Conservation (phyloP, 2,797 vertebrate genomes). For the Mus spretus region DNA sequence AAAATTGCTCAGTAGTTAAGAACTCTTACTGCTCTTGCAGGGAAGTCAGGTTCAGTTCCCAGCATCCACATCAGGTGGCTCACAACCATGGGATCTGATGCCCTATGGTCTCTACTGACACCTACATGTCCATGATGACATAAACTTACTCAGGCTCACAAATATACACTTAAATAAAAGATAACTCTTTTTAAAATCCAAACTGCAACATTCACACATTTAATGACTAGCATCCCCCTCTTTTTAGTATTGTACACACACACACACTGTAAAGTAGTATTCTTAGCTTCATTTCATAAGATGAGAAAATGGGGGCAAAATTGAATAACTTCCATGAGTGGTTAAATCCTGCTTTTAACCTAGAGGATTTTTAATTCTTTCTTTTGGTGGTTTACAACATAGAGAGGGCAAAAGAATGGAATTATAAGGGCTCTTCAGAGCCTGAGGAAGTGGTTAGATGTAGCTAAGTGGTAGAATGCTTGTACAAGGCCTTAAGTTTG, state of each 20-base stretch:
- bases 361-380: background rate
- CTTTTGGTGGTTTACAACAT: background rate
- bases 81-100: background rate
- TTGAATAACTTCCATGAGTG: background rate
- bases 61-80: no score
- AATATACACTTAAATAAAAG: background rate
- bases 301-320: background rate
- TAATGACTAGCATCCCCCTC: background rate
- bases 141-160: background rate
- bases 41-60: no score
- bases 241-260: background rate
- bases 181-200: background rate
- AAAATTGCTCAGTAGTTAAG: no score
- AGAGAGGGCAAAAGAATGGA: background rate
- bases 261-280: background rate
- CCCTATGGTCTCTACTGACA: background rate
- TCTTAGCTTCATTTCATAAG: background rate
- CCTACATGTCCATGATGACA: background rate
- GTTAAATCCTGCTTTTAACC: background rate
- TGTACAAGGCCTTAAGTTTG: background rate
- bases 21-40: no score
- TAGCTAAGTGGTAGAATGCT: background rate
- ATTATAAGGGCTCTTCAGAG: background rate
- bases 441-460: background rate
- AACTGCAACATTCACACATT: background rate